phyloP scores from a whole-genome alignment of 92 coral and sea anemone genomes.

The Palythoa heliodiscus region DNA sequence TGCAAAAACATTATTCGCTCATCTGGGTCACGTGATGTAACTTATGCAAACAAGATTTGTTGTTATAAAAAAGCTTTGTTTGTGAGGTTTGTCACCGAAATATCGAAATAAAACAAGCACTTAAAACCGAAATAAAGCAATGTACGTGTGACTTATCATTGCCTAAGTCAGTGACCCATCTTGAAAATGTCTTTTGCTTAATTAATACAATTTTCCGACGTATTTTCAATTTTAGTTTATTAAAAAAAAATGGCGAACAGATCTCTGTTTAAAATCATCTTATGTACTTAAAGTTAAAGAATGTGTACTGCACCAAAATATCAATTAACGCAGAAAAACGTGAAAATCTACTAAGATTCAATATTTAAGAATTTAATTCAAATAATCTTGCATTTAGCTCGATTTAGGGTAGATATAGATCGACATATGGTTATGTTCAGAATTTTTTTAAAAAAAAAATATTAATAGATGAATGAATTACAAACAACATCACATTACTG shows the following conservation, averaged over 20 bases:
- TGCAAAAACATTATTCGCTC: conserved; percentile 28
- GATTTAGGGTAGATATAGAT: no score
- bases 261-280: neutral
- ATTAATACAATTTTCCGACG: no score
- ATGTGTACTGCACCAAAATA: neutral
- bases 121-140: neutral
- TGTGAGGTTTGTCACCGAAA: conserved; percentile 11
- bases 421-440: neutral
- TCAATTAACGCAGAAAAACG: neutral
- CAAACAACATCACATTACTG: no score
- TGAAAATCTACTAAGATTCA: neutral
- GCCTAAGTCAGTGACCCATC: no score
- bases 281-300: neutral
- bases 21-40: conserved; percentile 37
- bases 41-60: conserved; percentile 17
- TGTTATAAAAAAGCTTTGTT: conserved; percentile 26
- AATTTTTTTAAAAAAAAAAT: neutral
- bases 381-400: neutral
- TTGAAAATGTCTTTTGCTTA: no score
- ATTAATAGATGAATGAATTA: neutral
- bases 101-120: conserved; percentile 34
- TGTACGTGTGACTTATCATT: neutral
- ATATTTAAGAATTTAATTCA: no score
- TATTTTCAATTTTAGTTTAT: no score
- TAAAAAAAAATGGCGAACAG: neutral